phyloP scores from a whole-genome alignment of 2,888 invertebrate genomes.

The Mesoligia furuncula region DNA sequence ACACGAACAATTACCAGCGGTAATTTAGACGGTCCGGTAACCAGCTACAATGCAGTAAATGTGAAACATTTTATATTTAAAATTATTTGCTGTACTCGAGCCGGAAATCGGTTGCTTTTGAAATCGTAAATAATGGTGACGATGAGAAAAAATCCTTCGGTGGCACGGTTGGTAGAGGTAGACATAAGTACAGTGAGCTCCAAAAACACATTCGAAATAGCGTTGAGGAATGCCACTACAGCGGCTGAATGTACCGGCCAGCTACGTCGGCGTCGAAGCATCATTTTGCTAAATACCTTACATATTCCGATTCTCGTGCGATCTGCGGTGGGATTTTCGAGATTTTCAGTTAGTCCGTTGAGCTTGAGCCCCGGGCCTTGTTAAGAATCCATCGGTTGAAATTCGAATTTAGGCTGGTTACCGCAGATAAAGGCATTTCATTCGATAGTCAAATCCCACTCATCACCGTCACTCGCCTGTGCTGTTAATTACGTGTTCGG shows the following conservation, averaged over 20 bases:
- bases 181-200: slow-evolving; percentile 22
- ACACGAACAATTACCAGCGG: slow-evolving; percentile 57
- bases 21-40: slow-evolving; percentile 45
- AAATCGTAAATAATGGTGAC: slow-evolving; percentile 16
- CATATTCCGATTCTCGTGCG: slow-evolving; percentile 86
- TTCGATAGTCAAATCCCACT: slow-evolving; percentile 45
- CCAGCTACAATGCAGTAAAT: slow-evolving; percentile 48
- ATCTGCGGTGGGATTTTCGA: slow-evolving; percentile 86
- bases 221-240: slow-evolving; percentile 67
- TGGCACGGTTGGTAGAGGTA: background rate
- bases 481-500: slow-evolving; percentile 17
- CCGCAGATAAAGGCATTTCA: slow-evolving; percentile 75
- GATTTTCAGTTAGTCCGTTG: slow-evolving; percentile 83
- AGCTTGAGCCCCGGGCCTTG: slow-evolving; percentile 80
- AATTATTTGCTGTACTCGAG: slow-evolving; percentile 29
- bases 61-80: slow-evolving; percentile 52
- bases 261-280: slow-evolving; percentile 58
- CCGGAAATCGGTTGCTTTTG: background rate
- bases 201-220: slow-evolving; percentile 64
- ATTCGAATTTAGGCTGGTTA: slow-evolving; percentile 81
- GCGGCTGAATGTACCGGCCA: slow-evolving; percentile 47
- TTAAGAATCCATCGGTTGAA: slow-evolving; percentile 85
- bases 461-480: slow-evolving; percentile 15
- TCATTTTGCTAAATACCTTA: slow-evolving; percentile 86
- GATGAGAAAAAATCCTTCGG: background rate